These are phyloP conservation scores for Ophiothrix spiculata DNA, from an alignment of 35 echinoderm and acorn worm species.

Conservation along the genomic window DNA sequence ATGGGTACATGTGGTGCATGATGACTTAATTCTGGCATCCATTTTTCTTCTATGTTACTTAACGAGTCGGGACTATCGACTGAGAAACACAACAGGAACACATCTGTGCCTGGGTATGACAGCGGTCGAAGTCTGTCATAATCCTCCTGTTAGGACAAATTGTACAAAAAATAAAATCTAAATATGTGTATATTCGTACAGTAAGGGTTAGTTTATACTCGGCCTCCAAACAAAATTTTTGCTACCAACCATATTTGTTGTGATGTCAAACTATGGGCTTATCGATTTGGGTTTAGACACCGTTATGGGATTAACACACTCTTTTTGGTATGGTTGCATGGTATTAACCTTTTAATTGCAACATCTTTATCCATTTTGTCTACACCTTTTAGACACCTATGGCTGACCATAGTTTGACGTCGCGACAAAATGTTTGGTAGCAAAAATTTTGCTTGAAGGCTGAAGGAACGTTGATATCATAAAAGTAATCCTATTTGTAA, in stretches of 20 bases:
- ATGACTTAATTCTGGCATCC: slow-evolving; percentile 1
- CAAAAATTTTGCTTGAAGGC: too few species aligned
- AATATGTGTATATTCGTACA: too few species aligned
- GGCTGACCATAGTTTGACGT: too few species aligned
- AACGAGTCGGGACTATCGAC: not conserved
- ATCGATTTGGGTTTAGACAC: not conserved
- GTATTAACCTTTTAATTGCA: not conserved
- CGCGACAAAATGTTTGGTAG: too few species aligned
- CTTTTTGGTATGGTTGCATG: not conserved
- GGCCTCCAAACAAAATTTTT: too few species aligned
- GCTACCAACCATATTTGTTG: too few species aligned
- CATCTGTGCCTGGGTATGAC: not conserved
- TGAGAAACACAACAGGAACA: not conserved
- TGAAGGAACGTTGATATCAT: too few species aligned
- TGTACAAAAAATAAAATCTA: not conserved
- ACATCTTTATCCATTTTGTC: too few species aligned
- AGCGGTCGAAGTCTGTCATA: not conserved
- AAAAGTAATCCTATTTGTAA: too few species aligned
- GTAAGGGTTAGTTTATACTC: too few species aligned
- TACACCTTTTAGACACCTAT: too few species aligned
- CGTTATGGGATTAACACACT: too few species aligned
- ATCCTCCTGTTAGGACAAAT: slow-evolving; percentile 4
- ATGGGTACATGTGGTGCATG: not conserved
- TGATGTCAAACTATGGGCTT: not conserved
- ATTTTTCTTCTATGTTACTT: not conserved